Evolutionary conservation across 2,113 vertebrate genomes (phyloP), one percentile per base, ranked within the genome.

Genomic region (Lucifuga dentata): DNA sequence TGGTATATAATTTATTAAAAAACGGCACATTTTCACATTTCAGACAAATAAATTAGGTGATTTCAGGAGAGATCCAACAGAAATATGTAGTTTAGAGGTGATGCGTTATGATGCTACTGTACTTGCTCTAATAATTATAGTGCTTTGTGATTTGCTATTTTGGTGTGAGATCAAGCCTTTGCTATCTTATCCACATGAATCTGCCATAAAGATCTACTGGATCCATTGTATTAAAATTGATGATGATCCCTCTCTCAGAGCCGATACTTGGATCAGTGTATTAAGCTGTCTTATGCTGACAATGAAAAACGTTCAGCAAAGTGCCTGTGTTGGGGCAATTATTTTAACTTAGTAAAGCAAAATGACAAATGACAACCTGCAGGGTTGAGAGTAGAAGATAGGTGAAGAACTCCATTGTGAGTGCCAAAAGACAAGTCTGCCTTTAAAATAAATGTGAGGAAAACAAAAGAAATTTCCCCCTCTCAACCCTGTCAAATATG

Each of bases 261-360:
- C 43, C 58, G 53, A 44, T 39, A 24, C 55, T 26, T 40, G 51
- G 72, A 76, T 85, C 64, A 76, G 33, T 8, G 10, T 29, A 55
- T 71, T 64, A 48, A 46, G 57, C 33, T 66, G 40, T 70, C 46
- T 66, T 20, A 68, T 45, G 43, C 29, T 67, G 55, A 80, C 55
- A 80, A 64, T 78, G 45, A 66, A 82, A 45, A 69, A 19, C 13
- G 33, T 57, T 67, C 39, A 53, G 67, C 26, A 29, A 70, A 44
- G 52, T 39, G 50, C 43, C 64, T 58, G 57, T 67, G 50, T 21
- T 73, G 52, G 73, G 64, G 57, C 73, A 83, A 36, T 71, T 61
- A 70, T 86, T 83, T 82, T 73, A 84, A 84, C 84, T 84, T 48
- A 36, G 48, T n/a, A 61, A 71, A 77, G 50, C 56, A 68, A 62